Evolutionary conservation across 2,113 vertebrate species (phyloP).

Genomic region (Nicator chloris): DNA sequence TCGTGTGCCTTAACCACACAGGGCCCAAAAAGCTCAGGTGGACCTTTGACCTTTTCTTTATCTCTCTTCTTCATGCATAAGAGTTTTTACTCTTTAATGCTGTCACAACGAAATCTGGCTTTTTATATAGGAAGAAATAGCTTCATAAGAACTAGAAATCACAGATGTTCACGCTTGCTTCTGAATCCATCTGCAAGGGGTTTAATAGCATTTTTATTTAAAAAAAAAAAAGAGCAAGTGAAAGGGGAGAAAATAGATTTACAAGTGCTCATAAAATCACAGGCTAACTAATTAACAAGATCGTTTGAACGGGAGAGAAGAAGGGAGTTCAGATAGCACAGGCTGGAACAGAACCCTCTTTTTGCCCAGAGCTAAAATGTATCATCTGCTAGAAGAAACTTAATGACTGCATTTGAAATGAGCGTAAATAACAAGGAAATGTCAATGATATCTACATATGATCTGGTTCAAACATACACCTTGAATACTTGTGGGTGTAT

Average conservation of each 20-base stretch:
- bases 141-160: background rate
- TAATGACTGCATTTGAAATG: background rate
- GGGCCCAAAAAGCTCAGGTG: background rate
- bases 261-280: conserved; percentile 35
- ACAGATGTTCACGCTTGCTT: background rate
- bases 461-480: background rate
- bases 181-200: background rate
- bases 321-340: background rate
- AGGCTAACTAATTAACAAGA: conserved; percentile 30
- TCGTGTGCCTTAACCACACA: background rate
- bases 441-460: background rate
- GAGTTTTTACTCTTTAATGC: background rate
- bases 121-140: background rate
- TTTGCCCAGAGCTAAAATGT: background rate
- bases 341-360: background rate
- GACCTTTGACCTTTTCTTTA: conserved; percentile 38
- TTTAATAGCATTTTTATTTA: background rate
- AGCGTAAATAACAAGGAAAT: background rate
- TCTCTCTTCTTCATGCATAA: background rate
- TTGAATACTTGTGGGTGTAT: background rate
- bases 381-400: conserved; percentile 3
- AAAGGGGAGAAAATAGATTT: background rate
- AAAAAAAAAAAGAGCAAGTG: background rate
- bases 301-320: background rate
- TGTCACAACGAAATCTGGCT: background rate